Conservation (phyloP, 2,888 invertebrate species). For the Drosophila nigricruria region DNA sequence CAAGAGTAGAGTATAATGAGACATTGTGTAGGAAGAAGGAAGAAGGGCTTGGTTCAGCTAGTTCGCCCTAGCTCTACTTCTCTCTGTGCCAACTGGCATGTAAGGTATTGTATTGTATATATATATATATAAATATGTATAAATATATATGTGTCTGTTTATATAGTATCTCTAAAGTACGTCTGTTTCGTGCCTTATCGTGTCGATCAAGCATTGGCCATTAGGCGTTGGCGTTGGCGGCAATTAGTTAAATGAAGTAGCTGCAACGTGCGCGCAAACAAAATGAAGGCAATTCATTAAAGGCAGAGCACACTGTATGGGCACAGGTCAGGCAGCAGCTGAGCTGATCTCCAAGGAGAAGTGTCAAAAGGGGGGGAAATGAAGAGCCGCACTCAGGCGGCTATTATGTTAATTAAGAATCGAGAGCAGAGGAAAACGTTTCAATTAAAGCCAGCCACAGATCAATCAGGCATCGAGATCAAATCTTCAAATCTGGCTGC, state of each 20-base stretch:
- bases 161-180: not conserved
- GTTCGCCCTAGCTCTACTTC: not conserved
- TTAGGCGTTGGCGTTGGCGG: slow-evolving; percentile 60
- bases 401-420: slow-evolving; percentile 81
- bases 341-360: slow-evolving; percentile 11
- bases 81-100: slow-evolving; percentile 5
- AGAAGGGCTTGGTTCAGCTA: slow-evolving; percentile 43
- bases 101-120: not conserved
- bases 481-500: slow-evolving; percentile 54
- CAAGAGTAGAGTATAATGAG: slow-evolving; percentile 33
- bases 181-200: slow-evolving; percentile 65
- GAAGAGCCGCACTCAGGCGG: slow-evolving; percentile 39
- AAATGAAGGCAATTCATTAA: slow-evolving; percentile 73
- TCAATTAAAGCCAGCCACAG: slow-evolving; percentile 77
- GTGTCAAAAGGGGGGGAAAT: slow-evolving; percentile 34
- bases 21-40: slow-evolving; percentile 50
- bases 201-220: slow-evolving; percentile 52
- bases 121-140: not conserved
- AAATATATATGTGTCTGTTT: not conserved
- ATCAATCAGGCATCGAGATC: slow-evolving; percentile 72
- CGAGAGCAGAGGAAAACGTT: slow-evolving; percentile 58
- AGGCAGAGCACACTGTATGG: slow-evolving; percentile 18
- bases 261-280: slow-evolving; percentile 36
- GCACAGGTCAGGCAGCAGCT: slow-evolving; percentile 18
- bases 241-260: slow-evolving; percentile 75